A percentile compares a stretch with the other conserved stretches of the same genome.
These are phyloP conservation scores for Drosophila kanekoi DNA, from an alignment of 2,888 invertebrate genomes.

Conservation along the genomic window DNA sequence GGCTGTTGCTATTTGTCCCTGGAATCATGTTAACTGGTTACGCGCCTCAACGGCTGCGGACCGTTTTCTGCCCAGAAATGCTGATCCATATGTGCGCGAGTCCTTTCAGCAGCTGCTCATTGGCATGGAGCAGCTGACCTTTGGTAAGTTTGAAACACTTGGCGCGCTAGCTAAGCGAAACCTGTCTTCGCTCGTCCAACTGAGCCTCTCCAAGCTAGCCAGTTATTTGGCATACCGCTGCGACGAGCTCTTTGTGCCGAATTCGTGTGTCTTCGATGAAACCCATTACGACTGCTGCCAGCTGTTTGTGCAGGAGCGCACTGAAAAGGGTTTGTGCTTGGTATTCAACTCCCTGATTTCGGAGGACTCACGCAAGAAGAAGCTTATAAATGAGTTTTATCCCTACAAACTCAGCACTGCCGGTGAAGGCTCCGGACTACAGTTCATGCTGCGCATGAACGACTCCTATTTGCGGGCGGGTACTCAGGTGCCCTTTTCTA, in stretches of 20 bases:
- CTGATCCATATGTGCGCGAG: constrained; percentile 37
- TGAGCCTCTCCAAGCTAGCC: constrained; percentile 67
- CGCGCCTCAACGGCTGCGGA: constrained; percentile 66
- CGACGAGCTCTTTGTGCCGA: constrained; percentile 83
- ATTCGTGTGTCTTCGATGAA: constrained; percentile 84
- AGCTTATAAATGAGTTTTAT: constrained; percentile 66
- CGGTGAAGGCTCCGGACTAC: constrained; percentile 81
- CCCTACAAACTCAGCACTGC: constrained; percentile 75
- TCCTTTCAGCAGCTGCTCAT: constrained; percentile 65
- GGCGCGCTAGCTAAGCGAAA: constrained; percentile 36
- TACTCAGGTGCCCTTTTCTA: constrained; percentile 40
- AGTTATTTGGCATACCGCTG: constrained; percentile 81
- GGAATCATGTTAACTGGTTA: constrained; percentile 80
- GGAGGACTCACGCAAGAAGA: constrained; percentile 70
- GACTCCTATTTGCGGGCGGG: constrained; percentile 41
- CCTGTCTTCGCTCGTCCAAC: constrained; percentile 39
- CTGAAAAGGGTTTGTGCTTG: constrained; percentile 84
- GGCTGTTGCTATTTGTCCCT: constrained; percentile 81
- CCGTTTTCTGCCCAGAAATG: constrained; percentile 73
- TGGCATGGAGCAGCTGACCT: constrained; percentile 56
- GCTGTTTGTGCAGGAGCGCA: constrained; percentile 85
- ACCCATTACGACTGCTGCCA: constrained; percentile 84
- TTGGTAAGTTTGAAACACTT: constrained; percentile 62
- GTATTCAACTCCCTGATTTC: constrained; percentile 85
- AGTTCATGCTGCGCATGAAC: constrained; percentile 63